Evolutionary conservation across 2,113 vertebrate species (phyloP).

Genomic region (Poicephalus gulielmi): DNA sequence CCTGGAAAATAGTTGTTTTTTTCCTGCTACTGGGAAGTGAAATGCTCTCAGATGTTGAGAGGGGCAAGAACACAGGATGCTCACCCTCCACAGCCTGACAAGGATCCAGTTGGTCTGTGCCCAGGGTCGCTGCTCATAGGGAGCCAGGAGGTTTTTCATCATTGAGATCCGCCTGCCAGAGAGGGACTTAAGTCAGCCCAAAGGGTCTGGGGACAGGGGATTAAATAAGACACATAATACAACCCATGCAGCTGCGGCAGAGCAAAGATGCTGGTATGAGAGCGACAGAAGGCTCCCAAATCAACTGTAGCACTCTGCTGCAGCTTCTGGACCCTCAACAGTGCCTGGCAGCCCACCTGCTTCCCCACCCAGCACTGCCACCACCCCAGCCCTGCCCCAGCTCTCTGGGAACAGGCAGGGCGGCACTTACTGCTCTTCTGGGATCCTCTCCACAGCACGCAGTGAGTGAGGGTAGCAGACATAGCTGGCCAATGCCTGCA

Average conservation of each 20-base stretch:
- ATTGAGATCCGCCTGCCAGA: conserved; percentile 87
- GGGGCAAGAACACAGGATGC: not conserved
- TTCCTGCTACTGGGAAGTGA: not conserved
- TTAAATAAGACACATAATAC: not conserved
- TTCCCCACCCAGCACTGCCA: not conserved
- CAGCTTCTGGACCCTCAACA: not conserved
- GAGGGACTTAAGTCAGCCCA: not conserved
- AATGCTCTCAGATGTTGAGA: not conserved
- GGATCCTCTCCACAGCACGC: conserved; percentile 92
- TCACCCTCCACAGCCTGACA: conserved; percentile 95
- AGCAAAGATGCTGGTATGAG: not conserved
- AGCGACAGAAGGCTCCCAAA: not conserved
- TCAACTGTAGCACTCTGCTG: not conserved
- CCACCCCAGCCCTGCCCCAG: not conserved
- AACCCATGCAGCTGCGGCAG: not conserved
- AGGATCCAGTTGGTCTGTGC: conserved; percentile 99
- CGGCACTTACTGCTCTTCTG: conserved; percentile 93
- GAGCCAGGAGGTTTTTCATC: conserved; percentile 96
- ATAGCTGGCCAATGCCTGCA: conserved; percentile 97
- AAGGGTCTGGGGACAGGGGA: not conserved
- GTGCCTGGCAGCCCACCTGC: not conserved
- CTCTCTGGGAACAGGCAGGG: not conserved
- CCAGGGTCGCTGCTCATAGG: conserved; percentile 97
- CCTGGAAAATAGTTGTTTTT: not conserved
- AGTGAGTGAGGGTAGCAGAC: conserved; percentile 98